Evolutionary conservation across 1,140 invertebrate species (phyloP).

Genomic region (Heliconius melpomene): DNA sequence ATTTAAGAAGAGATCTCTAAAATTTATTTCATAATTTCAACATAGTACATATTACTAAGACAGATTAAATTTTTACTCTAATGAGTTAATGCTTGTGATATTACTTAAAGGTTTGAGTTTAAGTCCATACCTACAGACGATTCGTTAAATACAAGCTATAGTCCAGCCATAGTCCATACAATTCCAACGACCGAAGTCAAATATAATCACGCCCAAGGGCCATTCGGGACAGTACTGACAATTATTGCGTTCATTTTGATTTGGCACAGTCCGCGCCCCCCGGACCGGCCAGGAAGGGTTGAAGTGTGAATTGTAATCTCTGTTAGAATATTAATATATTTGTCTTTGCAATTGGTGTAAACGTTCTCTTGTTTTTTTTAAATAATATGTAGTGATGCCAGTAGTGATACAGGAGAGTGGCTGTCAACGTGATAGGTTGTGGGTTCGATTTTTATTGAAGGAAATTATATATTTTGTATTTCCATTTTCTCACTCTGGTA

Average conservation of each 20-base stretch:
- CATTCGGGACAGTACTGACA: constrained; percentile 58
- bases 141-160: neutral
- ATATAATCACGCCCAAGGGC: constrained; percentile 51
- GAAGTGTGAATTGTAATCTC: constrained; percentile 43
- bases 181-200: constrained; percentile 43
- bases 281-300: constrained; percentile 41
- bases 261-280: constrained; percentile 61
- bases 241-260: constrained; percentile 79
- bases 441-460: too few species aligned
- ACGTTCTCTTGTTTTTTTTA: neutral
- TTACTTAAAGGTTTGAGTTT: too few species aligned
- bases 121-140: too few species aligned
- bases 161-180: constrained; percentile 29
- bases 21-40: too few species aligned
- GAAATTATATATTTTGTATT: too few species aligned
- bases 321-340: constrained; percentile 60
- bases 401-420: too few species aligned
- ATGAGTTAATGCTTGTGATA: too few species aligned
- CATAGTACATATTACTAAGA: too few species aligned
- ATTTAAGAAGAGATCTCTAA: too few species aligned
- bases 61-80: too few species aligned
- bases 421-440: too few species aligned
- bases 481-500: too few species aligned
- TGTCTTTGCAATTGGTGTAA: neutral
- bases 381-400: neutral